These are phyloP conservation scores for Cepphus grylle DNA, from an alignment of 2,113 vertebrate species.

Conservation along the genomic window DNA sequence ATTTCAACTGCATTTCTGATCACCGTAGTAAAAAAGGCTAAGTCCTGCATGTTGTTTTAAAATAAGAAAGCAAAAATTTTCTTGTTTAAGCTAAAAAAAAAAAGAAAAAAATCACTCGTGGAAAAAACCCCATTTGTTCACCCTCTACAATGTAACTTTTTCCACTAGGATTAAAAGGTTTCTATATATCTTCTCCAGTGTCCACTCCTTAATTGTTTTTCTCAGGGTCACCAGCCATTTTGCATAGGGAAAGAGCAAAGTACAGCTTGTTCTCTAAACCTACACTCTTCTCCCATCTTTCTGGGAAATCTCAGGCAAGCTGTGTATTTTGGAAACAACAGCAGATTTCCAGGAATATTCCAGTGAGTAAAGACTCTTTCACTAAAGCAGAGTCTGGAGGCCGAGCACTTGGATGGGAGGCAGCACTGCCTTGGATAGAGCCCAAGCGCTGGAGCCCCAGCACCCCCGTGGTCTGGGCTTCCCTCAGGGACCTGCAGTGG, in stretches of 20 bases:
- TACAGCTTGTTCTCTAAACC: not conserved
- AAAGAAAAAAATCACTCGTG: not conserved
- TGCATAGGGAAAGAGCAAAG: not conserved
- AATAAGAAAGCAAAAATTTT: not conserved
- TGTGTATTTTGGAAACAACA: not conserved
- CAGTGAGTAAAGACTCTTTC: not conserved
- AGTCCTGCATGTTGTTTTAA: not conserved
- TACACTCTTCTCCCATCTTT: not conserved
- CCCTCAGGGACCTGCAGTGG: accelerated
- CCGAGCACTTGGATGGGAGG: not conserved
- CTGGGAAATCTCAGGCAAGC: not conserved
- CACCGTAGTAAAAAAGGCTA: accelerated
- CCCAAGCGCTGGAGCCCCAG: not conserved
- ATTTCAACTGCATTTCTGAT: not conserved
- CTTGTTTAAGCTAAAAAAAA: not conserved
- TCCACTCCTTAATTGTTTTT: not conserved
- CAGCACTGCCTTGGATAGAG: not conserved
- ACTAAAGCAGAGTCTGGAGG: not conserved
- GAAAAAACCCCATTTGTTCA: not conserved
- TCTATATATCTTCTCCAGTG: not conserved
- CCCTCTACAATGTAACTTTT: not conserved
- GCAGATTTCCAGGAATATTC: not conserved
- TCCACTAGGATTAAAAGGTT: not conserved
- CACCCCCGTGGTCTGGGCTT: accelerated
- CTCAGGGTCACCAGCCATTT: not conserved